These are phyloP conservation scores for Cataglyphis livida DNA, from an alignment of 2,888 invertebrate genomes.

Conservation along the genomic window DNA sequence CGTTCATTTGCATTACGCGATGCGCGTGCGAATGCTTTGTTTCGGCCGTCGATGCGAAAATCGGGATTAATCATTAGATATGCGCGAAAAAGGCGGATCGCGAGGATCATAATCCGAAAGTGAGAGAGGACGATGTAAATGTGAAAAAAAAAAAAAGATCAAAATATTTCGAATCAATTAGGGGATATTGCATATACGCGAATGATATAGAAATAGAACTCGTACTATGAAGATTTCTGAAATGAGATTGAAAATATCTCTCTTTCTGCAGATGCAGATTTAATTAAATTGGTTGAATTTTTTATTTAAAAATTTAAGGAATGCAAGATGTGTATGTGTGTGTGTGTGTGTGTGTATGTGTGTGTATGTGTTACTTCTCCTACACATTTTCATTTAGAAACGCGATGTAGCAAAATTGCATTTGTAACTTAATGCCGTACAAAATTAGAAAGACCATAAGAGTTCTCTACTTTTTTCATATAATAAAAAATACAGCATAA, in stretches of 20 bases:
- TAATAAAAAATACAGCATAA: constrained; percentile 10
- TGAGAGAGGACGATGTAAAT: not conserved
- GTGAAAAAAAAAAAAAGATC: not conserved
- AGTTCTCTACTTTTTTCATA: constrained; percentile 7
- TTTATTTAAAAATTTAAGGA: constrained; percentile 30
- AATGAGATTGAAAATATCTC: constrained; percentile 9
- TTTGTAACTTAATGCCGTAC: constrained; percentile 3
- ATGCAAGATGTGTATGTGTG: not conserved
- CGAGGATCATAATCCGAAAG: constrained; percentile 13
- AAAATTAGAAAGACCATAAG: constrained; percentile 26
- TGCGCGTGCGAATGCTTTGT: constrained; percentile 28
- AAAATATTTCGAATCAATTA: not conserved
- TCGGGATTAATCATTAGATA: constrained; percentile 7
- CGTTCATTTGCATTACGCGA: constrained; percentile 57
- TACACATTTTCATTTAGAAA: constrained; percentile 6
- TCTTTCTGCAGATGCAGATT: not conserved
- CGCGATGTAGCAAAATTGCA: constrained; percentile 20
- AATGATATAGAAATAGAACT: not conserved
- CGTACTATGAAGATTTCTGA: not conserved
- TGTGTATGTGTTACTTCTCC: not conserved
- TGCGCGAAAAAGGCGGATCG: not conserved
- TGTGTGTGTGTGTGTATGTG: no score
- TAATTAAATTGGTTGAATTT: constrained; percentile 31
- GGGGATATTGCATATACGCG: not conserved
- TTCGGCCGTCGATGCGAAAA: constrained; percentile 21